Evolutionary conservation across 53 echinoderm and acorn worm species (phyloP).

Genomic region (Zoroaster sp.): DNA sequence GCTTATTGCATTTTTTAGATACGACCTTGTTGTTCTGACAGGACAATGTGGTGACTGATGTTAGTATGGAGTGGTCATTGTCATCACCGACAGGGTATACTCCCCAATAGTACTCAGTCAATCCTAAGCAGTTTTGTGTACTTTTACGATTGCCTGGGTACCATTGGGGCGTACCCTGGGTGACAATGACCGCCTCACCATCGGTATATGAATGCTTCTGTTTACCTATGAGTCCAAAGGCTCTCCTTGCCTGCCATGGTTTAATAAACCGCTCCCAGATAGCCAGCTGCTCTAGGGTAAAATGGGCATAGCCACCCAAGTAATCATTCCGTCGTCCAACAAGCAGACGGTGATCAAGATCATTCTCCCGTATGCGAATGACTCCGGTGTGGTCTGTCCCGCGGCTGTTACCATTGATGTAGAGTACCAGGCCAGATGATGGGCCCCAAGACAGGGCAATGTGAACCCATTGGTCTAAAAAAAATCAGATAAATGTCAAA

Average conservation of each 20-base stretch:
- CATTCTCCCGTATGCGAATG: constrained; percentile 61
- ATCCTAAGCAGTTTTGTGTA: neutral
- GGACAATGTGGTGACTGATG: no score
- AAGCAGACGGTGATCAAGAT: constrained; percentile 73
- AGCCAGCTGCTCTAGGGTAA: constrained; percentile 75
- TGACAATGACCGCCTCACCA: neutral
- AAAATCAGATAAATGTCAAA: no score
- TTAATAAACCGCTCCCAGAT: constrained; percentile 76
- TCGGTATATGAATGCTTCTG: neutral
- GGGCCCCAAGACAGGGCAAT: constrained; percentile 76
- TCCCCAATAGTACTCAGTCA: no score
- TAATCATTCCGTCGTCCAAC: constrained; percentile 94
- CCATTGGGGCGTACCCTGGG: no score
- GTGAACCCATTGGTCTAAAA: constrained; percentile 74
- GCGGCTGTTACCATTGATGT: constrained; percentile 63
- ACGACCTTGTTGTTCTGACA: no score
- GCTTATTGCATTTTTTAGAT: no score
- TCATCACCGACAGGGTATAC: no score
- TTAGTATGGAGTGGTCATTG: no score
- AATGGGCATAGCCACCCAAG: constrained; percentile 66
- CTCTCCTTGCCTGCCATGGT: constrained; percentile 78
- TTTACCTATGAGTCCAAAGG: constrained; percentile 75
- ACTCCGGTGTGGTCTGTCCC: constrained; percentile 67
- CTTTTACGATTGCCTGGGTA: no score
- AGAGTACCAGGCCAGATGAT: constrained; percentile 66